A percentile compares a stretch with the other conserved stretches of the same genome.
phyloP scores from a whole-genome alignment of 2,888 invertebrate species.

The Drosophila melanosoma region DNA sequence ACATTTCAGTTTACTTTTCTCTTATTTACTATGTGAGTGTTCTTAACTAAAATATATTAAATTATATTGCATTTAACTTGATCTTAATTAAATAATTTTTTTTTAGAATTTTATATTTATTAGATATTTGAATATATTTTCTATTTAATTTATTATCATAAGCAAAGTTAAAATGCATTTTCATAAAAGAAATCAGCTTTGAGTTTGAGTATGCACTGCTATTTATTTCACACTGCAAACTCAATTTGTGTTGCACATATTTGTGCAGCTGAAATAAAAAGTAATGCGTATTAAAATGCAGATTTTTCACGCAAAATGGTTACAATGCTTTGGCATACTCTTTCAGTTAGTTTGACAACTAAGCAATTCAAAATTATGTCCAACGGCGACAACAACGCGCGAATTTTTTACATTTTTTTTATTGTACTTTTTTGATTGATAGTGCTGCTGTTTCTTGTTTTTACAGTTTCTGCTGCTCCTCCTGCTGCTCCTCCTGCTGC shows the following conservation, averaged over 20 bases:
- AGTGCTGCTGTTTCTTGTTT: conserved; percentile 10
- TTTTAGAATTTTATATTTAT: not conserved
- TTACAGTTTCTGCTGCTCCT: conserved; percentile 2
- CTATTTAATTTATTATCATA: not conserved
- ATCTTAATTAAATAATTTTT: not conserved
- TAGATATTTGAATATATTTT: not conserved
- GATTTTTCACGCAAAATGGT: not conserved
- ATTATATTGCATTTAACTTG: not conserved
- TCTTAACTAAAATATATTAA: not conserved
- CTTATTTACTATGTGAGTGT: not conserved
- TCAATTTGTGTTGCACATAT: not conserved
- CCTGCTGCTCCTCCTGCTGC: conserved; percentile 8
- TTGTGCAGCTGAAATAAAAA: not conserved
- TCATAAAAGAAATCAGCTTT: not conserved
- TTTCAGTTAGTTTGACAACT: conserved; percentile 35
- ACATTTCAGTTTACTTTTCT: not conserved
- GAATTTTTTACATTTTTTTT: conserved; percentile 7
- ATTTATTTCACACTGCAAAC: not conserved
- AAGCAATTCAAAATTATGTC: conserved; percentile 74
- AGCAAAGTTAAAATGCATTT: not conserved
- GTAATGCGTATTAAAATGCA: not conserved
- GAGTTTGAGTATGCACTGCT: not conserved
- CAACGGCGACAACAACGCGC: conserved; percentile 62
- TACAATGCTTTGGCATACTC: conserved; percentile 27
- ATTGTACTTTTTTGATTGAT: conserved; percentile 19